phyloP scores from a whole-genome alignment of 2,888 invertebrate genomes.

The Myopa testacea region DNA sequence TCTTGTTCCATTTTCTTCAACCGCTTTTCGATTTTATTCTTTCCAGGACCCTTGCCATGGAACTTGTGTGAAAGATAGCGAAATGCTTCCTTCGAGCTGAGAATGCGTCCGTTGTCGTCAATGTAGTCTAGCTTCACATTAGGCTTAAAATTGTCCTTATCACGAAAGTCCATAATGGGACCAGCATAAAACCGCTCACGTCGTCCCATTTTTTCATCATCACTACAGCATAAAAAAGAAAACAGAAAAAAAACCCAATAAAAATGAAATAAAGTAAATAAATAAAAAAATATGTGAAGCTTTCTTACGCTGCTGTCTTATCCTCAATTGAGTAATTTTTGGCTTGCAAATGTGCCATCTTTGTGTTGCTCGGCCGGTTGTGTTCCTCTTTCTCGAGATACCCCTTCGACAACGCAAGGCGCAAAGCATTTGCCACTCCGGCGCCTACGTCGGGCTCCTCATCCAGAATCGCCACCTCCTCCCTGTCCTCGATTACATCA shows the following conservation, averaged over 20 bases:
- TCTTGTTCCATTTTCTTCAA: conserved; percentile 95
- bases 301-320: conserved; percentile 75
- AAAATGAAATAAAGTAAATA: not conserved
- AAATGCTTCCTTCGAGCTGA: conserved; percentile 97
- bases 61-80: conserved; percentile 97
- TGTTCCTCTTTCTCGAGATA: conserved; percentile 87
- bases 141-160: conserved; percentile 90
- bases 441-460: conserved; percentile 92
- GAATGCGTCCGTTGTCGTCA: conserved; percentile 93
- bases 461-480: conserved; percentile 74
- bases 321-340: conserved; percentile 86
- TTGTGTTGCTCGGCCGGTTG: conserved; percentile 78
- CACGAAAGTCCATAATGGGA: conserved; percentile 91
- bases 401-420: conserved; percentile 92
- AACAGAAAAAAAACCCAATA: not conserved
- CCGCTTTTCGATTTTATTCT: conserved; percentile 97
- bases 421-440: conserved; percentile 93
- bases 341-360: conserved; percentile 81
- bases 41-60: conserved; percentile 99
- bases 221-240: conserved; percentile 67
- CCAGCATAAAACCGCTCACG: conserved; percentile 82
- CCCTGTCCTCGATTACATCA: conserved; percentile 67
- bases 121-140: conserved; percentile 96
- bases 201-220: conserved; percentile 84
- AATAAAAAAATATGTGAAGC: not conserved